Percentiles rank a stretch among this genome's conserved stretches.
phyloP scores from a whole-genome alignment of 35 echinoderm and acorn worm genomes.

The Heliocidaris tuberculata region DNA sequence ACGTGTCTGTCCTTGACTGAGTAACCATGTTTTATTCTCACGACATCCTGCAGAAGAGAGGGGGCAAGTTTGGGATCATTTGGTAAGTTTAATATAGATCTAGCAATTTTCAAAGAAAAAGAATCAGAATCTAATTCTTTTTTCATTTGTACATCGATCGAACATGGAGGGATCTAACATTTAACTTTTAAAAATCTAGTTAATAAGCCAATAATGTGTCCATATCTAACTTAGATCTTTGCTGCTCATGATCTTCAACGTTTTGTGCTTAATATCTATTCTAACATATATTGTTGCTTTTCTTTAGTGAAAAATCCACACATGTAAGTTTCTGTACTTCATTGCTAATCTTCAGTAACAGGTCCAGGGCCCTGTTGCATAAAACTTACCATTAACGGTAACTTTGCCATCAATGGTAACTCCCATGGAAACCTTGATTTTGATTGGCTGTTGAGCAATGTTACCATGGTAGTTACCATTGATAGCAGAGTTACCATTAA shows the following conservation, averaged over 20 bases:
- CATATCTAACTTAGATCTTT: background rate
- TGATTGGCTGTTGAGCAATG: too few species aligned
- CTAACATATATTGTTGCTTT: too few species aligned
- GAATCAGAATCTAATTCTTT: background rate
- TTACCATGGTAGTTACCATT: too few species aligned
- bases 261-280: background rate
- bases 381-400: too few species aligned
- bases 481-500: too few species aligned
- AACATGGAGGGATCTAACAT: background rate
- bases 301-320: too few species aligned
- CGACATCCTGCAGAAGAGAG: constrained; percentile 56
- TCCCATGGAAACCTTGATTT: too few species aligned
- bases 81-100: constrained; percentile 24
- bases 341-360: too few species aligned
- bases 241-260: background rate
- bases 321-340: too few species aligned
- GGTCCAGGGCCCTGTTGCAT: too few species aligned
- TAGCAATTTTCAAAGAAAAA: background rate
- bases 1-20: background rate
- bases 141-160: too few species aligned
- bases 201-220: background rate
- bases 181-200: background rate
- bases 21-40: constrained; percentile 56
- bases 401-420: too few species aligned
- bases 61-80: constrained; percentile 56